Evolutionary conservation across 2,797 vertebrate species (phyloP), one percentile per base, ranked within the genome.

Genomic region (Dendrocincla tyrannina): DNA sequence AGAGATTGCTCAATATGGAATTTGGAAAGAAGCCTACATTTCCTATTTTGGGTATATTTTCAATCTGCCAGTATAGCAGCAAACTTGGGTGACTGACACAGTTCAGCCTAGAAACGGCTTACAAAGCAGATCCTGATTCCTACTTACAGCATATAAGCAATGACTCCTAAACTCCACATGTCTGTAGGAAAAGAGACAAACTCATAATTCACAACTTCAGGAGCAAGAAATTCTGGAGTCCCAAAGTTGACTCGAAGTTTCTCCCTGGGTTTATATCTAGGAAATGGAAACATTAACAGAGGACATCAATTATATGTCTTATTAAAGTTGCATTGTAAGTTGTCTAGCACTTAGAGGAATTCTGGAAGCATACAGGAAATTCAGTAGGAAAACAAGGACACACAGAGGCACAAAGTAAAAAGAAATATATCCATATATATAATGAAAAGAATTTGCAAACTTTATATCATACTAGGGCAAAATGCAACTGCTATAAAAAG

Each of bases 121-220:
- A 47, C 49, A 75, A 75, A 81, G 23, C 44, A 90, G 47, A 79
- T 14, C 84, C 17, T 33, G 47, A 79, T 83, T 62, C 17, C 69
- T 93, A 98, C 99, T 99, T 97, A 99, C 99, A 99, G 98, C 99
- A 99, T 99, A 89, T 99, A 99, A 15, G 99, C 98, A 55, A 99
- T 99, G 95, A 99, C 99, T 16, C 99, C 99, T 60, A 99, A 97
- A 52, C 99, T 99, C 99, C 99, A 99, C 99, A 99, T 99, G 97
- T 99, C 99, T 15, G 99, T 99, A 74, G 99, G 98, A 97, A 99
- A 99, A 87, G 99, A 99, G 85, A 99, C 99, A 96, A 99, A 99
- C 82, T 99, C 99, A n/a, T 99, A 99, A 97, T 99, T 99, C 97
- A 99, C 99, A 80, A 99, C 98, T 97, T 99, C 99, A 59, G 99